Percentiles rank a stretch among this genome's conserved stretches.
These are phyloP conservation scores for Ceratotherium simum DNA, from an alignment of 2,113 vertebrate species.

Conservation along the genomic window DNA sequence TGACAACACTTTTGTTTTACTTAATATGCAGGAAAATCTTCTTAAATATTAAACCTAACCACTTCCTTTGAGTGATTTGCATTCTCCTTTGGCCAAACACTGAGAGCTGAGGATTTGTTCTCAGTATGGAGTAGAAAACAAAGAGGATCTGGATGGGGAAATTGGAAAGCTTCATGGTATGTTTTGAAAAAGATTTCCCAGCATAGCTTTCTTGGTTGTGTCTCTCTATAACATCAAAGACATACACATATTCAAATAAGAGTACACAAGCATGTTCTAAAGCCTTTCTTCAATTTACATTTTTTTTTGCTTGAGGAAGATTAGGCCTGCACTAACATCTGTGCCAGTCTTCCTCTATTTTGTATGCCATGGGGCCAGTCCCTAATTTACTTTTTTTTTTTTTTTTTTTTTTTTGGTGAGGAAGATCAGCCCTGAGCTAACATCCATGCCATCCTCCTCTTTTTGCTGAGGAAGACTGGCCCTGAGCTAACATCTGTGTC, in stretches of 20 bases:
- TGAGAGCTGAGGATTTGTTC: background rate
- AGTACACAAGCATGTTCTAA: background rate
- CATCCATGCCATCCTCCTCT: no score
- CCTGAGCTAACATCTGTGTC: no score
- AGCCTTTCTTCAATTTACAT: background rate
- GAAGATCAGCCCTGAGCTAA: no score
- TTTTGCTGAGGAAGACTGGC: no score
- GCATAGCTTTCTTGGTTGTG: background rate
- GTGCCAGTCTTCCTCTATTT: no score
- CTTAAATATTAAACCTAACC: background rate
- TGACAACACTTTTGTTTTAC: constrained; percentile 20
- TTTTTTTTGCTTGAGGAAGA: background rate
- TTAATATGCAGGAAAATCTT: background rate
- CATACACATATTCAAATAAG: background rate
- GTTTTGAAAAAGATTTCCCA: background rate
- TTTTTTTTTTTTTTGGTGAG: no score
- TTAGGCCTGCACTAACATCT: no score
- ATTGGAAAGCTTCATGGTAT: background rate
- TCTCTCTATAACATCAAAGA: background rate
- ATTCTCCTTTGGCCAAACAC: background rate
- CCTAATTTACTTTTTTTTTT: no score
- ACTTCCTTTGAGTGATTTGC: background rate
- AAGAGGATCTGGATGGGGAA: background rate
- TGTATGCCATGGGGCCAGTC: no score
- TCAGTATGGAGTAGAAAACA: background rate